Evolutionary conservation across 2,113 vertebrate genomes (phyloP).

Genomic region (Eonycteris spelaea): DNA sequence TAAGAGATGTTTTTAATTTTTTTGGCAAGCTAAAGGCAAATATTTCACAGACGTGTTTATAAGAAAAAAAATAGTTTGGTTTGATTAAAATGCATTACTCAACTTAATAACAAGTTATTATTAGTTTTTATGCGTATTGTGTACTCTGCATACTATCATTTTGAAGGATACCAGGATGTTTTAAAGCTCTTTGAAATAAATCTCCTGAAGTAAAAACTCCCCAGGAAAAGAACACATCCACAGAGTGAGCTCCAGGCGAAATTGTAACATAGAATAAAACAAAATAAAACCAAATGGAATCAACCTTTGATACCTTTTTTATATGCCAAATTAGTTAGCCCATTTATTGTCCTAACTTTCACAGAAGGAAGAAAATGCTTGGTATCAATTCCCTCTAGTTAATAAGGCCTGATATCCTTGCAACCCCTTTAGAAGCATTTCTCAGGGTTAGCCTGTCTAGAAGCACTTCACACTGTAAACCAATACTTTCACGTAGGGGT

Average conservation of each 20-base stretch:
- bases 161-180: not conserved
- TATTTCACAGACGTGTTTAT: not conserved
- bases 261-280: too few relatives aligned
- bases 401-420: not conserved
- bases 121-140: not conserved
- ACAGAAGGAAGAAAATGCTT: not conserved
- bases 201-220: not conserved
- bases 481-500: not conserved
- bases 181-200: not conserved
- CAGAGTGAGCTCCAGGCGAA: not conserved
- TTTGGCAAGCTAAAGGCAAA: not conserved
- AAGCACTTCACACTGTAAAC: not conserved
- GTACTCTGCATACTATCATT: not conserved
- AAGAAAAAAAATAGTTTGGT: not conserved
- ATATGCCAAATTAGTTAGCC: not conserved
- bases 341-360: not conserved
- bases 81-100: not conserved
- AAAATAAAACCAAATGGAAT: not conserved
- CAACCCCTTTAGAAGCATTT: accelerated
- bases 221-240: not conserved
- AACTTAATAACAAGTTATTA: not conserved
- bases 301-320: not conserved
- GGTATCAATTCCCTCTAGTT: not conserved
- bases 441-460: accelerated
- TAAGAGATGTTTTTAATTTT: not conserved